Evolutionary conservation across 2,888 invertebrate genomes (phyloP).

Genomic region (Atethmia centrago): DNA sequence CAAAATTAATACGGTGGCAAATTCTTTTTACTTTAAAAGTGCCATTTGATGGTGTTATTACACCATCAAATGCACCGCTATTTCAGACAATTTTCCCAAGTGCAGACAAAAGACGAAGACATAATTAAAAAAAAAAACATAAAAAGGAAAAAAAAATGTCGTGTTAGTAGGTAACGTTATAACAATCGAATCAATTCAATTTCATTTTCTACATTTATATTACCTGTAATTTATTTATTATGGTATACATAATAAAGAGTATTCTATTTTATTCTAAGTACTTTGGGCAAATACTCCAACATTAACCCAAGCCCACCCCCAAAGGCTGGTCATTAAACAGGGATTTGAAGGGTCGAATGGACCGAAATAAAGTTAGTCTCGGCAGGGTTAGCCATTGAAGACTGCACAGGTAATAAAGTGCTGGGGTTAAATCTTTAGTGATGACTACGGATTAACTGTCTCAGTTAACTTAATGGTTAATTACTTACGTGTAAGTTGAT

Average conservation of each 20-base stretch:
- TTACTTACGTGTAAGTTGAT: constrained; percentile 57
- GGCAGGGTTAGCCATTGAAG: constrained; percentile 74
- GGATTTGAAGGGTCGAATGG: constrained; percentile 89
- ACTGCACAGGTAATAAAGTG: constrained; percentile 84
- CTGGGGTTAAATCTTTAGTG: constrained; percentile 77
- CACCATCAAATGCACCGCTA: no score
- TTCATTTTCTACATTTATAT: not conserved
- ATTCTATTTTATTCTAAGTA: not conserved
- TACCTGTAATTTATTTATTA: not conserved
- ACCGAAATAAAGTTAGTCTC: constrained; percentile 87
- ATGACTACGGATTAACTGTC: constrained; percentile 65
- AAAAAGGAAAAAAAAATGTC: no score
- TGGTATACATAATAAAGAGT: no score
- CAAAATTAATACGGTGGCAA: no score
- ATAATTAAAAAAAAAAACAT: no score
- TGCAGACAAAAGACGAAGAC: no score
- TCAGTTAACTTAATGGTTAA: constrained; percentile 63
- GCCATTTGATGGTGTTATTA: no score
- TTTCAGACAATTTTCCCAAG: no score
- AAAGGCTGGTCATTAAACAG: constrained; percentile 87
- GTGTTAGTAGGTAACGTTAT: no score
- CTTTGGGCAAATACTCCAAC: constrained; percentile 55
- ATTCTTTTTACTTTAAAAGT: no score
- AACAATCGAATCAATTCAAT: not conserved
- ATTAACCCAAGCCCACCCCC: constrained; percentile 60